Evolutionary conservation across 2,888 invertebrate species (phyloP).

Genomic region (Euclidia mi): DNA sequence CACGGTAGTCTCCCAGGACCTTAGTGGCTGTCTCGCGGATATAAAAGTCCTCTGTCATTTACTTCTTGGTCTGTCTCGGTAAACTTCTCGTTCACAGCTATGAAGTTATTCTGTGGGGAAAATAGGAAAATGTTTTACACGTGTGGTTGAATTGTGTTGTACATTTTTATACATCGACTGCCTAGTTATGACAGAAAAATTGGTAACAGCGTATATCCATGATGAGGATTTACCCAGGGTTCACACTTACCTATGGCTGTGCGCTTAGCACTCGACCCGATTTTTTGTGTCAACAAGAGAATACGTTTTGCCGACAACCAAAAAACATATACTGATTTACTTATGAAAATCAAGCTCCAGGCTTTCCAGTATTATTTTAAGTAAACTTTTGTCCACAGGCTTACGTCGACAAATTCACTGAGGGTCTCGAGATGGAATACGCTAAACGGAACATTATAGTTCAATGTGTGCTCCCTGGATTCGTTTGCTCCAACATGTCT

Average conservation of each 20-base stretch:
- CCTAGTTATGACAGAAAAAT: too few relatives aligned
- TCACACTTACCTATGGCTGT: too few relatives aligned
- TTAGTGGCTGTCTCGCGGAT: slow-evolving; percentile 11
- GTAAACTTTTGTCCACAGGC: slow-evolving; percentile 87
- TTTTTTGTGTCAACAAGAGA: too few relatives aligned
- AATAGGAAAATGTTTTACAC: background rate
- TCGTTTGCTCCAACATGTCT: slow-evolving; percentile 97
- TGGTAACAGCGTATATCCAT: too few relatives aligned
- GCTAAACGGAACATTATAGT: slow-evolving; percentile 92
- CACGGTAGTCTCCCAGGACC: slow-evolving; percentile 16
- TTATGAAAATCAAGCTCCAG: too few relatives aligned
- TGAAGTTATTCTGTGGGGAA: background rate
- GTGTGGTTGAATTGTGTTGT: background rate
- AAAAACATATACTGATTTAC: too few relatives aligned
- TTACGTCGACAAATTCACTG: slow-evolving; percentile 95
- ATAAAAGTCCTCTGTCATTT: slow-evolving; percentile 17
- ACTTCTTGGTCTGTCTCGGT: background rate
- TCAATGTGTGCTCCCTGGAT: slow-evolving; percentile 96
- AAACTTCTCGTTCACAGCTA: slow-evolving; percentile 7
- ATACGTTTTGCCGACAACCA: too few relatives aligned
- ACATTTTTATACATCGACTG: too few relatives aligned
- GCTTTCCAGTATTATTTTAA: too few relatives aligned
- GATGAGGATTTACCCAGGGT: too few relatives aligned
- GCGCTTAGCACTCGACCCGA: too few relatives aligned
- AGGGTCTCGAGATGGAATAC: slow-evolving; percentile 94